Base-by-base conservation (phyloP, 2,113 vertebrate genomes). In the Loxodonta africana region DNA sequence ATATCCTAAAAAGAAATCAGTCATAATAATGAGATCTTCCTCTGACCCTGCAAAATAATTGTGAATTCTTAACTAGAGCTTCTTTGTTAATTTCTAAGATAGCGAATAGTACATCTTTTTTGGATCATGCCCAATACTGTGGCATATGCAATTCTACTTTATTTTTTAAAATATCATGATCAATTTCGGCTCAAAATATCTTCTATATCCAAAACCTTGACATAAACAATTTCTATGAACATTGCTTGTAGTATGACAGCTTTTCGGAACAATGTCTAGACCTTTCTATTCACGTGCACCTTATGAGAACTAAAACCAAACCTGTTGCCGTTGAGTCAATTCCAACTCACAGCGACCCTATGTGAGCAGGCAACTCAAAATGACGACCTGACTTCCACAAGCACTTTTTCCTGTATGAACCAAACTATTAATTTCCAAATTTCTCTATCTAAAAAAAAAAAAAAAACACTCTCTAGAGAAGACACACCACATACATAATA, bases 111-210 rank as follows among this genome's bases (percentile, higher is more conserved):
- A 5, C 60, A 46, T 83, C 26, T 92, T n/a, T 51, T 93, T 93
- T 96, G 84, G 71, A 87, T 90, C 51, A 77, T 83, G 46, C n/a
- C 71, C 76, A 96, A 62, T 94, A 87, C 90, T 76, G 44, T 90
- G 90, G 71, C 71, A 97, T 90, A 51, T 81, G 44, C 14, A 94
- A 71, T 88, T 84, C 57, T 77, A 67, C 48, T 74, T 87, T 91
- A 14, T 44, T 33, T 88, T 88, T 88, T 90, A 41, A 81, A 37
- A 33, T 60, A 71, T 65, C 84, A 60, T 74, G 46, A 91, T 93
- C 76, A 91, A 60, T 90, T 97, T 96, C 53, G 69, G 94, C 77
- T 93, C 17, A 95, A 78, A 95, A 77, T 83, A 33, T 88, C 62
- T 96, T 81, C 83, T 82, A 20, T 73, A 89, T 78, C 28, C 46